Evolutionary conservation across 2,113 vertebrate species (phyloP), one percentile per base, ranked within the genome.

Genomic region (Sylvia atricapilla): DNA sequence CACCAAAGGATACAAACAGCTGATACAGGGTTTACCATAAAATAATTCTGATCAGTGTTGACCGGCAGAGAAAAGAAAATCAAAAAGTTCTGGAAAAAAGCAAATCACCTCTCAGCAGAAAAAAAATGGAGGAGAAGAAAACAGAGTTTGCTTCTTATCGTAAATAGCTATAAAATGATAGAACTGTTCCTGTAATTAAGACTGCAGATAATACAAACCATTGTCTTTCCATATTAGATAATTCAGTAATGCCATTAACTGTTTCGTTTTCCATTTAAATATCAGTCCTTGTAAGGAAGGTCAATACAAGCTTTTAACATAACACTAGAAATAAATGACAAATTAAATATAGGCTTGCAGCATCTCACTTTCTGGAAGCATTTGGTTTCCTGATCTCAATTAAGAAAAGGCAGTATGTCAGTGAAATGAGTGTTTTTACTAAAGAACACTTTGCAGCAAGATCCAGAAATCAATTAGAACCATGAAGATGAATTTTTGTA

Each of bases 291-390:
- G 27, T 22, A 72, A 27, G 82, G 56, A 77, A 89, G 81, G 82
- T 84, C 69, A 96, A 79, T 89, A 87, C 5, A 93, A 84, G 92
- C 90, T 93, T 96, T 96, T 94, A 95, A 59, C 60, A 41, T 78
- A 75, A 78, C 67, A 68, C 44, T 67, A 47, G 56, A 84, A 89
- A 75, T 50, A 82, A 88, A 88, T 21, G 43, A 74, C 33, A 79
- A 83, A 87, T 79, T 83, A 58, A 90, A 94, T 96, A 83, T 2
- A 82, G 43, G 35, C 27, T 84, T 87, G 69, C 52, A 63, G 72
- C 1, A 2, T 84, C 68, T 59, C 64, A 80, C 90, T 95, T 93
- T 78, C 89, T 95, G 80, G 86, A 94, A 95, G 30, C 15, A 4
- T 39, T 89, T 63, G 37, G 55, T 90, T 94, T 92, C 68, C 68